phyloP scores from a whole-genome alignment of 2,888 invertebrate species.

The Ferdinandea cuprea region DNA sequence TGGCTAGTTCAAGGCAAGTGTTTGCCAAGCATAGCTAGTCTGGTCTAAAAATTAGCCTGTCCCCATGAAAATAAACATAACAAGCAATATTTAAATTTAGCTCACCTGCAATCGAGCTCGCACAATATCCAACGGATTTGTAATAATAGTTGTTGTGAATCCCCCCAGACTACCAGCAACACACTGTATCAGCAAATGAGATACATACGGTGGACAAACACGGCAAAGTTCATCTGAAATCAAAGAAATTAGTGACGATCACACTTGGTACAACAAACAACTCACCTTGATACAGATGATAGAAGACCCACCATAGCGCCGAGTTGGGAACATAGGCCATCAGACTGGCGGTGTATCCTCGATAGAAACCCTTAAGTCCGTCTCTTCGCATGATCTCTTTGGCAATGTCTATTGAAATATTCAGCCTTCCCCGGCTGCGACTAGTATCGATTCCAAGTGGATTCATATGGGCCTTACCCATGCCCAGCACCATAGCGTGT shows the following conservation, averaged over 20 bases:
- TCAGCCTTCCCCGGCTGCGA: conserved; percentile 86
- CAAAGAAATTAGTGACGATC: conserved; percentile 4
- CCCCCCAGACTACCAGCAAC: conserved; percentile 96
- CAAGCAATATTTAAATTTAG: background rate
- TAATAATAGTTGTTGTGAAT: conserved; percentile 95
- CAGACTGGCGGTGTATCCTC: conserved; percentile 96
- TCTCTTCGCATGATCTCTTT: conserved; percentile 90
- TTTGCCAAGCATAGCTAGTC: too few relatives aligned
- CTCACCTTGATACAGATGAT: conserved; percentile 96
- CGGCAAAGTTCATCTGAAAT: conserved; percentile 89
- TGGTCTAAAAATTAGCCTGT: too few relatives aligned
- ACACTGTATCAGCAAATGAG: conserved; percentile 93
- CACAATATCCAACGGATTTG: conserved; percentile 97
- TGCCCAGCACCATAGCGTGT: conserved; percentile 96
- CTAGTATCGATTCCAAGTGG: conserved; percentile 89
- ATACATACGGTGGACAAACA: conserved; percentile 89
- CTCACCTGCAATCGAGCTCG: conserved; percentile 94
- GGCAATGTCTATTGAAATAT: conserved; percentile 90
- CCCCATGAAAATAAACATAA: too few relatives aligned
- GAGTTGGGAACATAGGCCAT: conserved; percentile 97
- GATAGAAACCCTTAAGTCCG: conserved; percentile 94
- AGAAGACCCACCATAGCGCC: conserved; percentile 99
- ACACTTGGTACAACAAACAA: background rate
- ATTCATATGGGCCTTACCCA: conserved; percentile 86
- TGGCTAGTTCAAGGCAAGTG: too few relatives aligned